Base-by-base conservation (phyloP, 2,113 vertebrate species). In the Oncorhynchus kisutch region DNA sequence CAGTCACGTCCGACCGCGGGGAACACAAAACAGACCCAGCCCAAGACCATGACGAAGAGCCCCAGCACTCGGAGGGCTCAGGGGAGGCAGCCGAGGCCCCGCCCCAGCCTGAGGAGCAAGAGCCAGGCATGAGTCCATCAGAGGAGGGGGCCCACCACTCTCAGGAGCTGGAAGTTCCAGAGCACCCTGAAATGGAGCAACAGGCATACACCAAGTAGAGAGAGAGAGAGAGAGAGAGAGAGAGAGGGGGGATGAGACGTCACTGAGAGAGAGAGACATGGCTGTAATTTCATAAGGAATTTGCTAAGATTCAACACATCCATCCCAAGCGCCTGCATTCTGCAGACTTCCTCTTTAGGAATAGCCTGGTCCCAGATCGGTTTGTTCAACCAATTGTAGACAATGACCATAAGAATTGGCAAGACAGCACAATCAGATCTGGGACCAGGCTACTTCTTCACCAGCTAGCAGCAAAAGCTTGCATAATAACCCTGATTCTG, bases 161-260 rank as follows among this genome's bases (percentile, higher is more conserved):
- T 81, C 84, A 86, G 51, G 76, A 87, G 65, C 77, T 67, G 2
- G 72, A 81, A 11, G 60, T 60, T 8, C 67, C 72, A 67, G 76
- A 88, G 22, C 70, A 57, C 29, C 14, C 80, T 1, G 77, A 71
- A n/a, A 76, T 83, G 0, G 78, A 90, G 64, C 74, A 80, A 66
- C 75, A 81, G 70, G 82, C 84, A 57, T 67, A 65, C 48, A 64
- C 67, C 1, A 24, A 81, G 66, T 86, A 78, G 76, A 75, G 9
- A 76, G 34, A 8, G 34, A 34, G 34, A 34, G 34, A 34, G 2
- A 45, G 8, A 11, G 39, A 39, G 7, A 9, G 7, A 39, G 34
- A 9, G 34, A 9, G 34, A 1, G 6, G 31, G 5, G 31, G 5
- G 31, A 6, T 5, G 5, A 5, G 5, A 5, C 1, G 5, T 5